phyloP scores from a whole-genome alignment of 2,888 invertebrate species.

The Augochlorella aurata region DNA sequence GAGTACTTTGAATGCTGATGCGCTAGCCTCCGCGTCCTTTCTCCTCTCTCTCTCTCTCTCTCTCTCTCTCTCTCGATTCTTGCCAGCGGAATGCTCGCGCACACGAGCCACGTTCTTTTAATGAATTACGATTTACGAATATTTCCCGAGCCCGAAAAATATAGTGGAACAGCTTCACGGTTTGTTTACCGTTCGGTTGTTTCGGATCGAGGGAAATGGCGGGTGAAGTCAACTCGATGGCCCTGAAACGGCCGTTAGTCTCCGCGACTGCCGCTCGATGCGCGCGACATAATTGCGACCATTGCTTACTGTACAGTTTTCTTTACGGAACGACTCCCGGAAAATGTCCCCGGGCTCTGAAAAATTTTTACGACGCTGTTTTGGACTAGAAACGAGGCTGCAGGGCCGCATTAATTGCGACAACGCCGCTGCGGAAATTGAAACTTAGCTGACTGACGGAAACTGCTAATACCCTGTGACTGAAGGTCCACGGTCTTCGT shows the following conservation, averaged over 20 bases:
- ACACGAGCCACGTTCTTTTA: constrained; percentile 73
- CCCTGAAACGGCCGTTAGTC: constrained; percentile 22
- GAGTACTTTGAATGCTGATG: constrained; percentile 82
- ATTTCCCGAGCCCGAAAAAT: constrained; percentile 41
- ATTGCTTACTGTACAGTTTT: neutral
- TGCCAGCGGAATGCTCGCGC: constrained; percentile 26
- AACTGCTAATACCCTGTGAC: neutral
- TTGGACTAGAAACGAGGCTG: neutral
- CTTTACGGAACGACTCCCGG: constrained; percentile 8
- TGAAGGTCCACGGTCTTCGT: neutral
- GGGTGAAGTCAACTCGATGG: constrained; percentile 25
- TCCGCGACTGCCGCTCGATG: constrained; percentile 15
- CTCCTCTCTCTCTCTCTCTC: neutral
- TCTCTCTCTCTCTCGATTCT: neutral
- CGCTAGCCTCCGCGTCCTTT: constrained; percentile 62
- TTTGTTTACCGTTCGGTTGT: constrained; percentile 13
- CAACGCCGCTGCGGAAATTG: neutral
- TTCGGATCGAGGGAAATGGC: constrained; percentile 24
- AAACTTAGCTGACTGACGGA: neutral
- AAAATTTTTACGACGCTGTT: neutral
- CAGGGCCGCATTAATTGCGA: neutral
- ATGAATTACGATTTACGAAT: constrained; percentile 78
- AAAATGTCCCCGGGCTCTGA: neutral
- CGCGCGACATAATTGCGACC: constrained; percentile 25
- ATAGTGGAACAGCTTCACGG: constrained; percentile 9